phyloP scores from a whole-genome alignment of 2,797 vertebrate species.

The Clarias pachynema region DNA sequence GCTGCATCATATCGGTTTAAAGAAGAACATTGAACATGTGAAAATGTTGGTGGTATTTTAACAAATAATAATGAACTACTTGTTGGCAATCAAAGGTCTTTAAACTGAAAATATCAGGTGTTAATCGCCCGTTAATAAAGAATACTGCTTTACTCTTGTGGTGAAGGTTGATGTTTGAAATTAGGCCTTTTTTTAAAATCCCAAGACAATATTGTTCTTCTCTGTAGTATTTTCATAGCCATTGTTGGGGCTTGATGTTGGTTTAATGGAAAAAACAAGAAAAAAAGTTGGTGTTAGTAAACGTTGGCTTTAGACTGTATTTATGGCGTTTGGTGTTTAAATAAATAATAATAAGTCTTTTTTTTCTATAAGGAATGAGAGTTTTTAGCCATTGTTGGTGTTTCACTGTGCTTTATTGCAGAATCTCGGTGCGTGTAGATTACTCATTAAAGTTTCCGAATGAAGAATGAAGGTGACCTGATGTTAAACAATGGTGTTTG shows the following conservation, averaged over 20 bases:
- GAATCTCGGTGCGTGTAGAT: too few species aligned
- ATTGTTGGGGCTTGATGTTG: not conserved
- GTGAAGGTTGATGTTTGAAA: not conserved
- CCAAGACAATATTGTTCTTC: not conserved
- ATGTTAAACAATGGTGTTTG: not conserved
- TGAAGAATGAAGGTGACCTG: not conserved
- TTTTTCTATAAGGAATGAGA: not conserved
- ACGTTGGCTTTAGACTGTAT: not conserved
- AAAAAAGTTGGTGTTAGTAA: not conserved
- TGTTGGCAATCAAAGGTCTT: not conserved
- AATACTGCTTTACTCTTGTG: not conserved
- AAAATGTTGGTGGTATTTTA: not conserved
- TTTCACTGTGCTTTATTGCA: not conserved
- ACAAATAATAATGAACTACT: not conserved
- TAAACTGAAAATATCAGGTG: not conserved
- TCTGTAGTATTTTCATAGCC: not conserved
- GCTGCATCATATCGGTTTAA: not conserved
- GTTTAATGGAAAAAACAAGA: not conserved
- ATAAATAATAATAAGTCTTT: not conserved
- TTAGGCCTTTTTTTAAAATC: not conserved
- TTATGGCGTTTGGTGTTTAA: not conserved
- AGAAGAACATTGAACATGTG: not conserved
- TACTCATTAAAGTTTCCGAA: too few species aligned
- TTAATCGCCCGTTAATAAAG: too few species aligned
- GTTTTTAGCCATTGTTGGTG: not conserved